A percentile compares a stretch with the other conserved stretches of the same genome.
Conservation (phyloP, 2,888 invertebrate species). For the Ormyrus nitidulus region DNA sequence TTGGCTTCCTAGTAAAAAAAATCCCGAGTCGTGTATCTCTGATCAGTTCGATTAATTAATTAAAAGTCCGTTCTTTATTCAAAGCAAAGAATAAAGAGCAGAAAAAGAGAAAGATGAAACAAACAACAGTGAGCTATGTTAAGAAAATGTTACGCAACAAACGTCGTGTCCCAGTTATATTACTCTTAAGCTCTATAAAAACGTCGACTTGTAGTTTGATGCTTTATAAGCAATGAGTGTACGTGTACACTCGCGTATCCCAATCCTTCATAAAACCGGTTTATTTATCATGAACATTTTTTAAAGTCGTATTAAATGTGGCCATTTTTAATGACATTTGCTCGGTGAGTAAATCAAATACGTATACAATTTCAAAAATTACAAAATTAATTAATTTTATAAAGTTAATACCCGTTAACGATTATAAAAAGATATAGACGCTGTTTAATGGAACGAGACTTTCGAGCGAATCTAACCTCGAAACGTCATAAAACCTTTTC, state of each 20-base stretch:
- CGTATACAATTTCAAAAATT: too few relatives aligned
- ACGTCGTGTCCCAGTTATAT: constrained; percentile 42
- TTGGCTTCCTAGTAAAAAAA: not conserved
- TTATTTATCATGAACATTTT: constrained; percentile 44
- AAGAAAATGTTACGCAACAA: constrained; percentile 42
- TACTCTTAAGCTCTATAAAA: constrained; percentile 45
- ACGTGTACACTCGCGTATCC: constrained; percentile 1
- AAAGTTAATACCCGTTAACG: too few relatives aligned
- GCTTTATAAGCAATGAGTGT: constrained; percentile 26
- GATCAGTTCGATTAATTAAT: constrained; percentile 27
- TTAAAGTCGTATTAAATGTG: constrained; percentile 32
- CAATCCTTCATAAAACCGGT: constrained; percentile 32
- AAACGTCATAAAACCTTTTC: not conserved
- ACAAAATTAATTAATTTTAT: too few relatives aligned
- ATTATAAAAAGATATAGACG: too few relatives aligned
- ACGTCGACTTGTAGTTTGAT: constrained; percentile 11
- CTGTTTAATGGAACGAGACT: too few relatives aligned
- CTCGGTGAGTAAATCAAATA: not conserved
- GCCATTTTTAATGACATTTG: constrained; percentile 22
- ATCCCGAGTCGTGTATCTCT: not conserved
- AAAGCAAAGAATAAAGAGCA: not conserved
- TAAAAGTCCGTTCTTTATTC: constrained; percentile 10
- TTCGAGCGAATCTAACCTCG: too few relatives aligned
- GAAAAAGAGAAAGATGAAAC: constrained; percentile 8
- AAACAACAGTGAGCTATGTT: not conserved